Conservation (phyloP, 2,888 invertebrate genomes). For the Strigamia crassipes region DNA sequence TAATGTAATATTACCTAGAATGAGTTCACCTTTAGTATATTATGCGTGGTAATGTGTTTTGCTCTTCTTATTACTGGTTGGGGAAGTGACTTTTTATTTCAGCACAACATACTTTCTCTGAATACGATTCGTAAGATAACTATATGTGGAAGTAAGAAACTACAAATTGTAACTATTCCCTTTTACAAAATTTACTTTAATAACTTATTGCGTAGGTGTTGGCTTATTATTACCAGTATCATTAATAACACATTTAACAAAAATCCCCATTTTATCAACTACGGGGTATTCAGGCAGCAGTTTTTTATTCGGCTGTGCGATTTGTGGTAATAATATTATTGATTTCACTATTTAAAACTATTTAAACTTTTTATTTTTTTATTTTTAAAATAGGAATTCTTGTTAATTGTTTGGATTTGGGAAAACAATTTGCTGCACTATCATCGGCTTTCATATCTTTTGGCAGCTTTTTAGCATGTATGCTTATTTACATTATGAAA, state of each 20-base stretch:
- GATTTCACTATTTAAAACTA: background rate
- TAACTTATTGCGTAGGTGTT: background rate
- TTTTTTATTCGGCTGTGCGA: conserved; percentile 8
- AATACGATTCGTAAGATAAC: background rate
- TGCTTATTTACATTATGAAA: background rate
- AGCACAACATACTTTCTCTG: background rate
- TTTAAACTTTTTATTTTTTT: background rate
- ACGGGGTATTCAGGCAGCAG: conserved; percentile 2
- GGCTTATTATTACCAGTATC: conserved; percentile 22
- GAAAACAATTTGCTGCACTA: background rate
- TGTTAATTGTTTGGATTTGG: background rate
- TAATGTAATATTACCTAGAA: background rate
- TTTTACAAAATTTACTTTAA: background rate
- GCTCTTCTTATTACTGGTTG: background rate
- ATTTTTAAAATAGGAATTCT: background rate
- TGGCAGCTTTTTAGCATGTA: background rate
- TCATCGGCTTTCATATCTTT: background rate
- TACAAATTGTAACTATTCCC: background rate
- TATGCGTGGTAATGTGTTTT: background rate
- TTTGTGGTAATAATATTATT: background rate
- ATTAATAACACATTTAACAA: background rate
- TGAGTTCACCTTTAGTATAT: background rate
- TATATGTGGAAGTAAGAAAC: background rate
- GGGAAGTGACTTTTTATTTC: background rate
- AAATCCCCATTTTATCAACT: background rate